Evolutionary conservation across 2,888 invertebrate species (phyloP).

Genomic region (Apomyelois bistriatella): DNA sequence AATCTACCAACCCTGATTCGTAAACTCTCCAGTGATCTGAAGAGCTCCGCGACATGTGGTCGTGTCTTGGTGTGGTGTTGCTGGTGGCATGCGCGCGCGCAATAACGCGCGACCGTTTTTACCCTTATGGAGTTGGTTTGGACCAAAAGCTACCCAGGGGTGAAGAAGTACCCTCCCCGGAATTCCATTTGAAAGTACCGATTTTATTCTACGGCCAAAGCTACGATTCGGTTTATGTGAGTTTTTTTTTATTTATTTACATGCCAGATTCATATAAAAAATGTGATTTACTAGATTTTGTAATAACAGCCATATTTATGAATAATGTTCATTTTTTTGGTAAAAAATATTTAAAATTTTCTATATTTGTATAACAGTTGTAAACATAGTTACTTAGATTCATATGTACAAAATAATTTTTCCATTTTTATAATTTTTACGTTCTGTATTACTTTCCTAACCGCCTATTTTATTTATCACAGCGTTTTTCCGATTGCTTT

Average conservation of each 20-base stretch:
- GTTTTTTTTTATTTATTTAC: constrained; percentile 62
- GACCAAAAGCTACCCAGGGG: constrained; percentile 77
- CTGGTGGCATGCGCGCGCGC: constrained; percentile 53
- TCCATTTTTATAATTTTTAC: too few relatives aligned
- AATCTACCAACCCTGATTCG: background rate
- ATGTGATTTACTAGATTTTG: too few relatives aligned
- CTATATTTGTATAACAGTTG: too few relatives aligned
- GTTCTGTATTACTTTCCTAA: too few relatives aligned
- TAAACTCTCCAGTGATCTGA: constrained; percentile 40
- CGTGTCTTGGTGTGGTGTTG: constrained; percentile 58
- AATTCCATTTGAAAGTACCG: constrained; percentile 84
- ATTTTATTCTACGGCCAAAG: constrained; percentile 88
- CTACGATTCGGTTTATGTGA: constrained; percentile 90
- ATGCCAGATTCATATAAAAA: too few relatives aligned
- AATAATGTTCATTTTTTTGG: too few relatives aligned
- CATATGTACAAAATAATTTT: too few relatives aligned
- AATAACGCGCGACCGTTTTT: constrained; percentile 78
- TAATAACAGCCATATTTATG: too few relatives aligned
- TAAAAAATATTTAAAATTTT: too few relatives aligned
- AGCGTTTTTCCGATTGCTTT: too few relatives aligned
- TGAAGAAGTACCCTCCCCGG: constrained; percentile 83
- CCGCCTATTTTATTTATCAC: too few relatives aligned
- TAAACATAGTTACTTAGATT: too few relatives aligned
- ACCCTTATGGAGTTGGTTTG: constrained; percentile 78
- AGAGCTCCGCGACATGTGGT: constrained; percentile 55